Percentiles rank a stretch among this genome's conserved stretches.
Evolutionary conservation across 2,888 invertebrate genomes (phyloP).

Genomic region (Homarus gammarus): DNA sequence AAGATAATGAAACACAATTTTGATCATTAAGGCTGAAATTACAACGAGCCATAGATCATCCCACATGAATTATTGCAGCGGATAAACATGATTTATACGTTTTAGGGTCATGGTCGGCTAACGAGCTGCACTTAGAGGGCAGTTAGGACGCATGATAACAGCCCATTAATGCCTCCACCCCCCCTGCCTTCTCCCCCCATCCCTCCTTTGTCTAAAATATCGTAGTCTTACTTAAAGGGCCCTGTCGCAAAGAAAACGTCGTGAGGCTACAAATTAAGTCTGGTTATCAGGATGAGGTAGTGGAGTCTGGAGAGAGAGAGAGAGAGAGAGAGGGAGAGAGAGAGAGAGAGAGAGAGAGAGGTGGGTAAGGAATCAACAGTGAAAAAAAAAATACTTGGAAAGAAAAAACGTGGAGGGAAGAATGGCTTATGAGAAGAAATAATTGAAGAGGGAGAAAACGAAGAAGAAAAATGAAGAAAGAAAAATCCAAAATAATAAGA

Average conservation of each 20-base stretch:
- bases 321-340: too few relatives aligned
- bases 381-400: not conserved
- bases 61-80: not conserved
- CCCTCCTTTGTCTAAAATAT: too few relatives aligned
- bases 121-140: not conserved
- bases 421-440: too few relatives aligned
- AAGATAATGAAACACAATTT: not conserved
- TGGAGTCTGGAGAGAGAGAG: not conserved
- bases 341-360: too few relatives aligned
- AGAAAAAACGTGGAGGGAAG: not conserved
- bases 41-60: slow-evolving; percentile 3
- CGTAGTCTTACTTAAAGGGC: too few relatives aligned
- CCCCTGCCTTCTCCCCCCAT: too few relatives aligned
- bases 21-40: not conserved
- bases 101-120: not conserved
- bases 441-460: not conserved
- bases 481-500: not conserved
- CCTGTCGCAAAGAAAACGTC: too few relatives aligned
- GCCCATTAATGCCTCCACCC: too few relatives aligned
- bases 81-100: not conserved
- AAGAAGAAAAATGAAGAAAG: not conserved
- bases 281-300: not conserved
- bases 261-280: too few relatives aligned
- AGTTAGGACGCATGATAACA: not conserved
- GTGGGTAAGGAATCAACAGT: too few relatives aligned